A percentile compares a stretch with the other conserved stretches of the same genome.
Evolutionary conservation across 2,113 vertebrate genomes (phyloP).

Genomic region (Rhadina sibilatrix): DNA sequence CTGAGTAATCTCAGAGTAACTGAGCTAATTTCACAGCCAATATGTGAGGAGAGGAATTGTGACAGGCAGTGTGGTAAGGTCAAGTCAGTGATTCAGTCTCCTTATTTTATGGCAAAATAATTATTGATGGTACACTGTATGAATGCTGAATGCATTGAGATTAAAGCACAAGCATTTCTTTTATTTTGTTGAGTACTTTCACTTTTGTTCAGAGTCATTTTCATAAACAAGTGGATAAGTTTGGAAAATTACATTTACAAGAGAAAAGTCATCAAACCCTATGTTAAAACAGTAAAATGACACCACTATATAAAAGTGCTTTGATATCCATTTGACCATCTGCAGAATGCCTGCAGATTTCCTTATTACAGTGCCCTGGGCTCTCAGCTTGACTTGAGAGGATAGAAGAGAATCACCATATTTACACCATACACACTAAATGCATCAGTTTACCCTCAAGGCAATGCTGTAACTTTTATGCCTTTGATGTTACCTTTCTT

Average conservation of each 20-base stretch:
- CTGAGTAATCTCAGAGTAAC: not conserved
- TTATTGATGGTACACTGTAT: not conserved
- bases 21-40: not conserved
- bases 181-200: not conserved
- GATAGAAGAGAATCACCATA: not conserved
- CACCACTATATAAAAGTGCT: not conserved
- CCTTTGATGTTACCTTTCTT: not conserved
- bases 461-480: not conserved
- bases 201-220: not conserved
- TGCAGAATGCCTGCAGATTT: not conserved
- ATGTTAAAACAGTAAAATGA: not conserved
- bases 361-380: not conserved
- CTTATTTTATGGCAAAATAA: not conserved
- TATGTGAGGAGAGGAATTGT: not conserved
- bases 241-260: not conserved
- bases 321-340: not conserved
- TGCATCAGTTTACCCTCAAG: not conserved
- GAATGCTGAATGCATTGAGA: not conserved
- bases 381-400: not conserved
- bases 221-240: not conserved
- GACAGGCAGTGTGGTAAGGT: not conserved
- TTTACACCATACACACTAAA: not conserved
- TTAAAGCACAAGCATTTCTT: not conserved
- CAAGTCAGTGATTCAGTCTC: not conserved
- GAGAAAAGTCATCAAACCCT: not conserved